phyloP scores from a whole-genome alignment of 2,113 vertebrate genomes.

The Ibidorhyncha struthersii region DNA sequence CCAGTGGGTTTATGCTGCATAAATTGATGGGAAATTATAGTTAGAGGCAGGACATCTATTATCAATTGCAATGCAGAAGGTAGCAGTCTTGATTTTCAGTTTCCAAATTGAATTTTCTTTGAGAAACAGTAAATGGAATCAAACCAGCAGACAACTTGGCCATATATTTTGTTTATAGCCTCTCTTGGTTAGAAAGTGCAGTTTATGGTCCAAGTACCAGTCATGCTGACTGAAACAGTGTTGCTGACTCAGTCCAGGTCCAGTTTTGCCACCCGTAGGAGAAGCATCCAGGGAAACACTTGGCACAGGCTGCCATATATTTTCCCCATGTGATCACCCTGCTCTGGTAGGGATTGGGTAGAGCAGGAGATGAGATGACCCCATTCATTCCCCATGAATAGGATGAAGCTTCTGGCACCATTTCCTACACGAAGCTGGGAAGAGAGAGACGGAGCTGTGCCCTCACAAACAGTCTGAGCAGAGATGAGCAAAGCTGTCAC shows the following conservation, averaged over 20 bases:
- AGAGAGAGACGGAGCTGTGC: background rate
- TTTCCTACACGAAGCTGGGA: background rate
- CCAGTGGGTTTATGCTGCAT: background rate
- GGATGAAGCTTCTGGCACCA: background rate
- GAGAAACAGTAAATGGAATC: background rate
- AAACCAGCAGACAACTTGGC: background rate
- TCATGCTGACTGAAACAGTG: background rate
- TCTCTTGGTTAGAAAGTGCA: background rate
- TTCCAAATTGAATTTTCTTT: background rate
- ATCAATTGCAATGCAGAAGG: background rate
- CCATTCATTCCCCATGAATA: background rate
- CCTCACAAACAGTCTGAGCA: background rate
- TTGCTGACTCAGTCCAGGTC: background rate
- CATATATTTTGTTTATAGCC: background rate
- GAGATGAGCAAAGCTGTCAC: background rate
- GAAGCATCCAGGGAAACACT: background rate
- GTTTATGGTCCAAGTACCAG: background rate
- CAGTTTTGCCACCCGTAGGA: background rate
- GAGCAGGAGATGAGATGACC: background rate
- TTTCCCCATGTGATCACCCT: background rate
- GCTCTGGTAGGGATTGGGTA: background rate
- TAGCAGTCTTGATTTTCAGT: background rate
- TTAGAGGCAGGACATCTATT: background rate
- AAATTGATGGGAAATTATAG: background rate
- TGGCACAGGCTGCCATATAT: background rate